These are phyloP conservation scores for Bombyx mandarina DNA, from an alignment of 1,140 invertebrate genomes.

Conservation along the genomic window DNA sequence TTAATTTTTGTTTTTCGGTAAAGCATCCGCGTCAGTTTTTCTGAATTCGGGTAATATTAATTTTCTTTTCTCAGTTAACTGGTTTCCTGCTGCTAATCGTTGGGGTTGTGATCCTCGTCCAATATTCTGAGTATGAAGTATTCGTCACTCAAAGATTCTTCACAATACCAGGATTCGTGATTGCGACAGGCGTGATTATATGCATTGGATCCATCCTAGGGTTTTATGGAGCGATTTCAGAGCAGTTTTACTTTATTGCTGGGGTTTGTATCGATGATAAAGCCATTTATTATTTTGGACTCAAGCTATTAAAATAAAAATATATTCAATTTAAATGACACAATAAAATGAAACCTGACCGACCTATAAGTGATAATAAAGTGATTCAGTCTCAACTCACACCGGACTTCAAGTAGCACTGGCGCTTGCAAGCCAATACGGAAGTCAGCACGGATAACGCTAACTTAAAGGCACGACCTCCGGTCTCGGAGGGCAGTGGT, in stretches of 20 bases:
- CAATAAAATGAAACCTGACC: too few species aligned
- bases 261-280: conserved; percentile 69
- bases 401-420: too few species aligned
- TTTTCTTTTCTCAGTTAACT: conserved; percentile 36
- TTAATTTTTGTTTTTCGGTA: too few species aligned
- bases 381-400: too few species aligned
- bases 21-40: too few species aligned
- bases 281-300: not conserved
- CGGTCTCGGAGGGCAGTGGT: too few species aligned
- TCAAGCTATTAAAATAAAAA: too few species aligned
- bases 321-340: too few species aligned
- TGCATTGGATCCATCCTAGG: conserved; percentile 82
- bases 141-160: conserved; percentile 69
- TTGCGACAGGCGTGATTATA: conserved; percentile 82
- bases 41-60: not conserved
- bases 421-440: too few species aligned
- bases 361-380: too few species aligned
- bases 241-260: conserved; percentile 87
- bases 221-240: conserved; percentile 85
- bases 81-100: conserved; percentile 37
- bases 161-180: conserved; percentile 78
- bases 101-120: conserved; percentile 28
- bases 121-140: conserved; percentile 27
- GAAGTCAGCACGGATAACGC: too few species aligned
- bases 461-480: too few species aligned